Percentiles rank a stretch among this genome's conserved stretches.
These are phyloP conservation scores for Elachura formosa DNA, from an alignment of 2,113 vertebrate species.

Conservation along the genomic window DNA sequence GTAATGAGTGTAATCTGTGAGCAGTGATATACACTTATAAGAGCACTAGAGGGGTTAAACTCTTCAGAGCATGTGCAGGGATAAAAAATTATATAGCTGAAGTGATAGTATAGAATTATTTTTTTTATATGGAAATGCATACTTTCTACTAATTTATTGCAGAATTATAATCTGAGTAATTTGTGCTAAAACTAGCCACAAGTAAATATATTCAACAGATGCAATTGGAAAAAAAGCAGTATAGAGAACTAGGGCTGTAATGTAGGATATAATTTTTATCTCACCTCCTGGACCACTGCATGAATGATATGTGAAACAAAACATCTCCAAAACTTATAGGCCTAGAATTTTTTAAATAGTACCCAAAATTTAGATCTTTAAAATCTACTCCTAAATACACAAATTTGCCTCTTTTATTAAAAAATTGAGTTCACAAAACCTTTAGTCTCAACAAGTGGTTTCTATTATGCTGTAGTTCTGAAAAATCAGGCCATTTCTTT, in stretches of 20 bases:
- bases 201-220: not conserved
- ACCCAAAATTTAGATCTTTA: not conserved
- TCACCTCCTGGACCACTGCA: not conserved
- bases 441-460: not conserved
- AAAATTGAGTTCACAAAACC: not conserved
- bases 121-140: not conserved
- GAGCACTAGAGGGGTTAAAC: not conserved
- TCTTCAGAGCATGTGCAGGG: not conserved
- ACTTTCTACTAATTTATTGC: not conserved
- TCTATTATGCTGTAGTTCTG: not conserved
- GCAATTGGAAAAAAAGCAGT: not conserved
- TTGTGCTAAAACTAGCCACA: not conserved
- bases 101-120: not conserved
- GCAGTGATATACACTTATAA: not conserved
- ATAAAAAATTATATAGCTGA: not conserved
- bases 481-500: not conserved
- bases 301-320: not conserved
- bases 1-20: not conserved
- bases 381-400: not conserved
- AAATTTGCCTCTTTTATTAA: not conserved
- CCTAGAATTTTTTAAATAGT: not conserved
- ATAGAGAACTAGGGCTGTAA: not conserved
- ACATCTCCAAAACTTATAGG: not conserved
- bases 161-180: not conserved
- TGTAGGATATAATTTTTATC: not conserved